A percentile compares a stretch with the other conserved stretches of the same genome.
phyloP scores from a whole-genome alignment of 2,797 vertebrate species.

The Cebuella pygmaea region DNA sequence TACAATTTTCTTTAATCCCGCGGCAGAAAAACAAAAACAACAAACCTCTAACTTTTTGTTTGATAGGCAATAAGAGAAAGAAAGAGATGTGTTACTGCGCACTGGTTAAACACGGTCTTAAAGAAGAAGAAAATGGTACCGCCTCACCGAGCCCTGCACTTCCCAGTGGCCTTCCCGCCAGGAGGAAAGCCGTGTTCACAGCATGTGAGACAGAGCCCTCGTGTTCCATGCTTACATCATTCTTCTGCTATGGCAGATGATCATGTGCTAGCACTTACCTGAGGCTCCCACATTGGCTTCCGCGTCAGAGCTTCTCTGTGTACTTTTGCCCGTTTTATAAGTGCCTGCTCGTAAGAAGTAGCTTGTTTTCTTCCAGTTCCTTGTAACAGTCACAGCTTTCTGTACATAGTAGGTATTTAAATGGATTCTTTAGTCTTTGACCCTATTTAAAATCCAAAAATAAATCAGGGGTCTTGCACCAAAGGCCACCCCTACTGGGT shows the following conservation, averaged over 20 bases:
- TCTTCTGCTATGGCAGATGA: too few species aligned
- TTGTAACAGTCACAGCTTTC: rapidly evolving
- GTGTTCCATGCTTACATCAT: too few species aligned
- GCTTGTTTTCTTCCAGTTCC: too few species aligned
- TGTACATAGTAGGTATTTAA: neutral
- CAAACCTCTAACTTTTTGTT: neutral
- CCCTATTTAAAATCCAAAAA: neutral
- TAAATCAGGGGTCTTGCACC: rapidly evolving
- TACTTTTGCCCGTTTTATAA: rapidly evolving
- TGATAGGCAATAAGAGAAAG: conserved; percentile 94
- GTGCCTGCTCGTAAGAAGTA: neutral
- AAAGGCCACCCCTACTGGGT: rapidly evolving
- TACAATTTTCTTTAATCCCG: rapidly evolving
- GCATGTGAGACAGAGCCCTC: conserved; percentile 88
- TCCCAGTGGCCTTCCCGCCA: conserved; percentile 96
- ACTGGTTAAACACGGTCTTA: conserved; percentile 95
- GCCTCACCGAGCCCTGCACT: conserved; percentile 94
- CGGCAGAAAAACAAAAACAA: neutral
- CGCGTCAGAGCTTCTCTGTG: neutral
- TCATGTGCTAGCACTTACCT: neutral
- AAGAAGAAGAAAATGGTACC: conserved; percentile 96
- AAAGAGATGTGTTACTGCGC: conserved; percentile 95
- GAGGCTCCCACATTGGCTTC: rapidly evolving
- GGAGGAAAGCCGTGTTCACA: conserved; percentile 97
- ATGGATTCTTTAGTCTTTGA: neutral